Evolutionary conservation across 2,888 invertebrate genomes (phyloP).

Genomic region (Cecidostiba fungosa): DNA sequence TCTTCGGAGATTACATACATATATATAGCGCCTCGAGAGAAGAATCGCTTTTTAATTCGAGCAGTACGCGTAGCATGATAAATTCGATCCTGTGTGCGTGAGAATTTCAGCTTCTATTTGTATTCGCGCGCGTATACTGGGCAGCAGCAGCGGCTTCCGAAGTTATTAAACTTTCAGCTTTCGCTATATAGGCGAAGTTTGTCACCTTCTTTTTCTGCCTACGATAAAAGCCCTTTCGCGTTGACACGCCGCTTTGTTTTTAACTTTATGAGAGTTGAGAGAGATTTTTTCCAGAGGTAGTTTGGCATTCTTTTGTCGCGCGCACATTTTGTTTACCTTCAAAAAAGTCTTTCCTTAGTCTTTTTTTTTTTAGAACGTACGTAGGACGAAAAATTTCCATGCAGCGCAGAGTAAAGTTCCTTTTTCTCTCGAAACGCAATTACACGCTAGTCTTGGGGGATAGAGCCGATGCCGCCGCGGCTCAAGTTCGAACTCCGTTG

Average conservation of each 20-base stretch:
- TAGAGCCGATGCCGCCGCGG: not conserved
- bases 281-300: not conserved
- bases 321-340: not conserved
- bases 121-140: not conserved
- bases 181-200: not conserved
- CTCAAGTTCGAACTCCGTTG: constrained; percentile 16
- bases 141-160: not conserved
- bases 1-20: not conserved
- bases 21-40: too few species aligned
- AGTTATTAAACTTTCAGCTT: not conserved
- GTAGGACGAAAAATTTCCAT: not conserved
- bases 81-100: too few species aligned
- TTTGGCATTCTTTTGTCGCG: not conserved
- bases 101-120: too few species aligned
- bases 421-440: not conserved
- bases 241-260: constrained; percentile 1
- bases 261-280: not conserved
- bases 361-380: not conserved
- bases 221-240: not conserved
- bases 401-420: not conserved
- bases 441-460: not conserved
- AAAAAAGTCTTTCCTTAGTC: not conserved
- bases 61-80: too few species aligned
- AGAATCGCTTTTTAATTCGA: too few species aligned
- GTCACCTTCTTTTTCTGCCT: not conserved